Base-by-base conservation (phyloP, 1,140 invertebrate genomes). In the Amphibalanus amphitrite region DNA sequence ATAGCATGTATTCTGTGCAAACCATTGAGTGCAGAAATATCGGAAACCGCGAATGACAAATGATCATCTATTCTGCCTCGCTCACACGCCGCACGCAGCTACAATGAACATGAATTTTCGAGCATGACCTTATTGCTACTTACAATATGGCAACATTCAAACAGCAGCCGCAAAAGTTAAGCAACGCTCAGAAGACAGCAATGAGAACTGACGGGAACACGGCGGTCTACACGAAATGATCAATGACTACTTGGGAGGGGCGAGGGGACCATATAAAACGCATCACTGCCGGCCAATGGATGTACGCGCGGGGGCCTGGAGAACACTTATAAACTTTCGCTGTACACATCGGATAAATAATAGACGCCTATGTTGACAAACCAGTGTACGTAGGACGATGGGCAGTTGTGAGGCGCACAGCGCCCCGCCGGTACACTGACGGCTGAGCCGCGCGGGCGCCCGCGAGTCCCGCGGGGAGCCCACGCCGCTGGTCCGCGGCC, bases 71-170 rank as follows among this genome's bases (percentile, higher is more conserved):
- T 59, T 59, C 47, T 13, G 13, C 23, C 20, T 20, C 47, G 23
- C 17, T 8, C 47, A 59, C 47, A 59, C 47, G 13, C 1, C 47
- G 47, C 47, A 59, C 47, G 20, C 47, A 13, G 47, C 47, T 59
- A 59, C 47, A 59, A 59, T 59, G 47, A 59, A 59, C 47, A 59
- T 59, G 47, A 59, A 59, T 59, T 59, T 59, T 59, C 47, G 47
- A 59, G 47, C 47, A 59, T 59, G 47, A 59, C 47, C 47, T 59
- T 59, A 59, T 59, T 59, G 47, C 47, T 59, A 59, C 10, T 59
- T 59, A 59, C 47, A 59, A 59, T 59, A 59, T 59, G 47, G 47
- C 47, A 59, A 59, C 47, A 59, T 59, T 23, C 20, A 23, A 59
- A 59, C 10, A 59, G 47, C 47, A 23, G 47, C 47, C 47, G 47